A percentile compares a stretch with the other conserved stretches of the same genome.
These are phyloP conservation scores for Actinemys pallida DNA, from an alignment of 2,113 vertebrate genomes.

Conservation along the genomic window DNA sequence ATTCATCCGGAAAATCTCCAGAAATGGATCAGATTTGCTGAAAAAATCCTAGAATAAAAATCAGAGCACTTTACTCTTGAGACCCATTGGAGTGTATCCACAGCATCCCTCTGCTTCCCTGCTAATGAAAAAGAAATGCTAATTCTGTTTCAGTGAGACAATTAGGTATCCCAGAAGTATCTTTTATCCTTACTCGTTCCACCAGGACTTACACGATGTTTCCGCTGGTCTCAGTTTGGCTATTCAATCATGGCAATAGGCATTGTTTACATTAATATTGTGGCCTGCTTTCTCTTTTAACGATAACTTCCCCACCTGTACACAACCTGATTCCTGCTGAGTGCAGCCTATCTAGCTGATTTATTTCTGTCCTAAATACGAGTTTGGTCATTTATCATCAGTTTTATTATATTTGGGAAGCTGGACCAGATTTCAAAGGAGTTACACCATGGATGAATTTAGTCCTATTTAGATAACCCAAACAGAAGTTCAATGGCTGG, in stretches of 20 bases:
- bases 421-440: neutral
- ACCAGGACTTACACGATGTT: neutral
- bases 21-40: conserved; percentile 97
- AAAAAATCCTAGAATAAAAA: conserved; percentile 93
- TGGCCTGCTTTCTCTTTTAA: neutral
- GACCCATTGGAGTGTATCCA: neutral
- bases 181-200: neutral
- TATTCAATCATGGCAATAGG: neutral
- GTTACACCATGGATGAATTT: neutral
- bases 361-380: neutral
- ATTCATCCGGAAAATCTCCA: conserved; percentile 97
- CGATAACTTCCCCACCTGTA: neutral
- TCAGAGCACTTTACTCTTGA: conserved; percentile 28
- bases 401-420: neutral
- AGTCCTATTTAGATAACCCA: neutral
- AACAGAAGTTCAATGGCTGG: neutral
- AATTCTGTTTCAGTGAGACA: neutral
- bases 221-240: neutral
- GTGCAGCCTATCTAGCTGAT: neutral
- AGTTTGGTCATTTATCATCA: neutral
- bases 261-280: neutral
- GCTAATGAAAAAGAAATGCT: conserved; percentile 22
- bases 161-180: neutral
- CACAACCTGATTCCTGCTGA: neutral
- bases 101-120: neutral